A percentile compares a stretch with the other conserved stretches of the same genome.
Conservation (phyloP, 2,113 vertebrate species). For the Tympanuchus pallidicinctus region DNA sequence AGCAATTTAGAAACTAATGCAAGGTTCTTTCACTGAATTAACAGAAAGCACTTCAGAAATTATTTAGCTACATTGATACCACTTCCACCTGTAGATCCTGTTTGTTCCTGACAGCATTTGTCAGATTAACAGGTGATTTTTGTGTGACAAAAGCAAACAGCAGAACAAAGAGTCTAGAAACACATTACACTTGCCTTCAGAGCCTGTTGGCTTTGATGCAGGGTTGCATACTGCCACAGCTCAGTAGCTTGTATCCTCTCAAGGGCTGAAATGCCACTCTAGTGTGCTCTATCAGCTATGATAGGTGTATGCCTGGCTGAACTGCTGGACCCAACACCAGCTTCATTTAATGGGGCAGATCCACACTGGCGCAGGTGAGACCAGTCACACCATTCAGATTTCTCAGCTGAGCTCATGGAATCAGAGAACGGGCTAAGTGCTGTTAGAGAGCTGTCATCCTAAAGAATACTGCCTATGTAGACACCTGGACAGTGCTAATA, state of each 20-base stretch:
- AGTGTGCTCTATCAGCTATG: neutral
- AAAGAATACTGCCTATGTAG: neutral
- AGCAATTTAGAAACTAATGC: neutral
- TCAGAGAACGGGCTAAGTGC: neutral
- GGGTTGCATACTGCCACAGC: neutral
- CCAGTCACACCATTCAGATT: neutral
- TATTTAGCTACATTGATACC: neutral
- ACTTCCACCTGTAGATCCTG: neutral
- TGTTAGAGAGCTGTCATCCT: accelerated
- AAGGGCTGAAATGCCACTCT: neutral
- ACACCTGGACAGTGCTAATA: neutral
- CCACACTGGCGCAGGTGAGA: neutral
- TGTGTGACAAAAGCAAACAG: neutral
- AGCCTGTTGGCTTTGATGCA: neutral
- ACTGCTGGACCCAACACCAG: neutral
- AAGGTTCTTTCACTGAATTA: neutral
- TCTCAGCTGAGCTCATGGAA: neutral
- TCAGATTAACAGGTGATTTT: neutral
- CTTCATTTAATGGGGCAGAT: accelerated
- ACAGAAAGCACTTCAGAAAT: neutral
- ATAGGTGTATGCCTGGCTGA: neutral
- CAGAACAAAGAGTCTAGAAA: neutral
- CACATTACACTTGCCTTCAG: accelerated
- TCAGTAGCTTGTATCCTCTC: neutral
- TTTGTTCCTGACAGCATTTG: neutral